phyloP scores from a whole-genome alignment of 1,140 invertebrate genomes.

The Plodia interpunctella region DNA sequence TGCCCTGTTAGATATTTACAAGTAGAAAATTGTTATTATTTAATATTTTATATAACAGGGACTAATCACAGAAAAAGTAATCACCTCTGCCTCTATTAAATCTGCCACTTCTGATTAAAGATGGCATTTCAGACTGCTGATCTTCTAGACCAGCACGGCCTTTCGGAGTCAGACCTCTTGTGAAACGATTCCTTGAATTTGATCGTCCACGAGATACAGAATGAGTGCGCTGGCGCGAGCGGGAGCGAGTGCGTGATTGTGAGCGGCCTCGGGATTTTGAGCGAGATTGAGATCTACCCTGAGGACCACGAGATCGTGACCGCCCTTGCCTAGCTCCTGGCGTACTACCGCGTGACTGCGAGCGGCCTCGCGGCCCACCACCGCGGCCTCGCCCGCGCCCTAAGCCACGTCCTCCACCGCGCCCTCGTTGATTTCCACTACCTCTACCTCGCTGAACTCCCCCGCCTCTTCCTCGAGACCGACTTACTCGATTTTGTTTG shows the following conservation, averaged over 20 bases:
- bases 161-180: conserved; percentile 56
- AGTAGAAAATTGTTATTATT: no score
- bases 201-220: conserved; percentile 51
- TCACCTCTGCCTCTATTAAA: conserved; percentile 35
- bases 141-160: conserved; percentile 58
- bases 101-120: conserved; percentile 38
- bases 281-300: conserved; percentile 11
- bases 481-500: conserved; percentile 51
- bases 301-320: conserved; percentile 39
- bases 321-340: conserved; percentile 34
- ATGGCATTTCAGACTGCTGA: conserved; percentile 43
- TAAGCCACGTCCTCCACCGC: conserved; percentile 40
- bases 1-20: no score
- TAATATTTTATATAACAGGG: neutral
- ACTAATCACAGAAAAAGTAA: neutral
- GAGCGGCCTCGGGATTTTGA: conserved; percentile 36
- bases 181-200: conserved; percentile 46
- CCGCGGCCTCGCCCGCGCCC: conserved; percentile 40
- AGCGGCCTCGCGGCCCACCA: conserved; percentile 34
- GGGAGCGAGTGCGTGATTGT: conserved; percentile 40
- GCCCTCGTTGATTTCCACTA: conserved; percentile 25
- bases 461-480: conserved; percentile 45
- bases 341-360: conserved; percentile 28
- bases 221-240: conserved; percentile 42
- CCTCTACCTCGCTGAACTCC: conserved; percentile 16